Evolutionary conservation across 2,797 vertebrate species (phyloP).

Genomic region (Ispidina lecontei): DNA sequence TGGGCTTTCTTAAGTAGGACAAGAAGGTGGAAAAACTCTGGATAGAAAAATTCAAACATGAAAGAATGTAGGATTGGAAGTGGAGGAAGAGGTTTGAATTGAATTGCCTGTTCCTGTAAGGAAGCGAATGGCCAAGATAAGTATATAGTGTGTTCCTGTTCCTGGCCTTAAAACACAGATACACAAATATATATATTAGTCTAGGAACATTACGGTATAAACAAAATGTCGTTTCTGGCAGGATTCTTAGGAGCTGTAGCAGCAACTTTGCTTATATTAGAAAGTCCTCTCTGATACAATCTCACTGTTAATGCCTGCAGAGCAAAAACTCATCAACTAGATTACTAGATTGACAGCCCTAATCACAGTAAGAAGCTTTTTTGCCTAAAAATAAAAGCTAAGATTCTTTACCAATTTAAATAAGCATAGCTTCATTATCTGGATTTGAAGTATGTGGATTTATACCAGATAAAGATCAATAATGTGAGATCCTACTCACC

Average conservation of each 20-base stretch:
- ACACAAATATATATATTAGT: not conserved
- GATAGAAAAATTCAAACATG: not conserved
- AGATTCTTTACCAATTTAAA: not conserved
- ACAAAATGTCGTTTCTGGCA: not conserved
- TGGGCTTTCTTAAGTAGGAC: not conserved
- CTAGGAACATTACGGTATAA: not conserved
- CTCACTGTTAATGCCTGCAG: not conserved
- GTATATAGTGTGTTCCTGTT: not conserved
- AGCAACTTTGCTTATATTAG: not conserved
- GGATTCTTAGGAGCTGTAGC: not conserved
- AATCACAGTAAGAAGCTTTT: slow-evolving; percentile 19
- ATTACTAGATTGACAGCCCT: not conserved
- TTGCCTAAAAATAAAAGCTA: slow-evolving; percentile 43
- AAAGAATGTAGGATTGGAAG: not conserved
- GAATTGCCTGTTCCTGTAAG: not conserved
- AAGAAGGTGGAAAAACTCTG: not conserved
- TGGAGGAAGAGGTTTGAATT: not conserved
- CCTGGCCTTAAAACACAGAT: not conserved
- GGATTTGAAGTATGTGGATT: not conserved
- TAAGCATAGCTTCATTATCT: not conserved
- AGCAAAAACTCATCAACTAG: not conserved
- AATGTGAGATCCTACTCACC: not conserved
- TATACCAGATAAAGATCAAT: not conserved
- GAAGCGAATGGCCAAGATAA: not conserved
- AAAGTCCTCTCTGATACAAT: not conserved